These are phyloP conservation scores for Cheilosia soror DNA, from an alignment of 2,888 invertebrate species.

Conservation along the genomic window DNA sequence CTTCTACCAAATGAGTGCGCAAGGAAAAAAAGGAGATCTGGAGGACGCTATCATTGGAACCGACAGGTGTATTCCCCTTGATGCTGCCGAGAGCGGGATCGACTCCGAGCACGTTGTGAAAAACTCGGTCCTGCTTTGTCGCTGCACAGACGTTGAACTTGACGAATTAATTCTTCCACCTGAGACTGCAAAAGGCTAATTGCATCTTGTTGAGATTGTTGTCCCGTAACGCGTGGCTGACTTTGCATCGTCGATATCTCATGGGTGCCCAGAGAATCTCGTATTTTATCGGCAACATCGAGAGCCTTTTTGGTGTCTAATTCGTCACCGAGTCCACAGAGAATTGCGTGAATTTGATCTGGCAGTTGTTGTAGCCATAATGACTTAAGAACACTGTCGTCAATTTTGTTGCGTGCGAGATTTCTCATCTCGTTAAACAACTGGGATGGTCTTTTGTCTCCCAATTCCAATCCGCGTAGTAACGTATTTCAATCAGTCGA, in stretches of 20 bases:
- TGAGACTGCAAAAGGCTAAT: not conserved
- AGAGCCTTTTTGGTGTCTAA: not conserved
- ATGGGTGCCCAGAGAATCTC: constrained; percentile 1
- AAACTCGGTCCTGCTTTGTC: not conserved
- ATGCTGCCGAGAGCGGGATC: not conserved
- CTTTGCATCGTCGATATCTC: not conserved
- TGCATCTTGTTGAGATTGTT: not conserved
- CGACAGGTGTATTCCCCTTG: not conserved
- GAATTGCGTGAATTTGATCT: constrained; percentile 8
- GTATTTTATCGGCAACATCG: not conserved
- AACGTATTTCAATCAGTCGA: not conserved
- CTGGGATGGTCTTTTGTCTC: not conserved
- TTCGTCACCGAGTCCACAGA: not conserved
- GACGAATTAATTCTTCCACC: not conserved
- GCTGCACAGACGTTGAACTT: not conserved
- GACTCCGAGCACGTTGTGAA: not conserved
- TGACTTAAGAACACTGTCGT: not conserved
- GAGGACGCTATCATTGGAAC: too few relatives aligned
- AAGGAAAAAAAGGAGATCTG: too few relatives aligned
- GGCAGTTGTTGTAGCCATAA: not conserved
- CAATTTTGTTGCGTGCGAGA: constrained; percentile 10
- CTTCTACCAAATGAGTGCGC: too few relatives aligned
- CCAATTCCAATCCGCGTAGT: not conserved
- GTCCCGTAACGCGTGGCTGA: not conserved
- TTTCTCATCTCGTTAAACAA: constrained; percentile 2